phyloP scores from a whole-genome alignment of 1,140 invertebrate genomes.

The Drosophila sp. region DNA sequence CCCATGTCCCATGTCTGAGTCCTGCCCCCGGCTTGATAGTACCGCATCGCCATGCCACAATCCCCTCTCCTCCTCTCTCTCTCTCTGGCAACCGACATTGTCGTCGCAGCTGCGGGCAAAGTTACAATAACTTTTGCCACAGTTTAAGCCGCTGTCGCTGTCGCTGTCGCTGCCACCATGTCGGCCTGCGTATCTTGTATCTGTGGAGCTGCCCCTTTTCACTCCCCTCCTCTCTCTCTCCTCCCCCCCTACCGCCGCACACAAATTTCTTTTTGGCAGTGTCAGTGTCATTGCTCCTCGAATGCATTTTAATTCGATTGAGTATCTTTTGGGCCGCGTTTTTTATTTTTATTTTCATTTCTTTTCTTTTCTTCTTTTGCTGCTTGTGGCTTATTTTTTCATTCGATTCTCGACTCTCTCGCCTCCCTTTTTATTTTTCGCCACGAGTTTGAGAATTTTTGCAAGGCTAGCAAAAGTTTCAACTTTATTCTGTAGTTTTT shows the following conservation, averaged over 20 bases:
- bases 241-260: not conserved
- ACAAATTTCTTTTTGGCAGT: constrained; percentile 44
- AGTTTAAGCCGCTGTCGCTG: constrained; percentile 62
- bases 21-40: constrained; percentile 24
- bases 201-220: not conserved
- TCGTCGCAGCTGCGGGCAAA: constrained; percentile 64
- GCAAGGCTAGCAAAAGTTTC: constrained; percentile 63
- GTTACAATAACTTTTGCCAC: constrained; percentile 81
- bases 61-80: not conserved
- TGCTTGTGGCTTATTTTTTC: constrained; percentile 20
- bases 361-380: constrained; percentile 5
- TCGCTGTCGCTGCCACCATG: constrained; percentile 14
- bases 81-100: constrained; percentile 7
- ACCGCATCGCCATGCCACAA: not conserved
- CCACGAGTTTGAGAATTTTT: constrained; percentile 38
- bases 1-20: not conserved
- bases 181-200: constrained; percentile 50
- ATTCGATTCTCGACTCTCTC: not conserved
- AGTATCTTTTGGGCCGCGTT: constrained; percentile 53
- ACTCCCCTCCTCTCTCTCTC: not conserved
- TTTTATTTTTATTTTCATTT: constrained; percentile 12
- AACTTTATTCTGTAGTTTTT: constrained; percentile 54
- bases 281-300: constrained; percentile 72
- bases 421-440: constrained; percentile 7
- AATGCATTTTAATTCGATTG: constrained; percentile 80